A percentile compares a stretch with the other conserved stretches of the same genome.
Conservation (phyloP, 2,888 invertebrate genomes). For the Myopa tessellatipennis region DNA sequence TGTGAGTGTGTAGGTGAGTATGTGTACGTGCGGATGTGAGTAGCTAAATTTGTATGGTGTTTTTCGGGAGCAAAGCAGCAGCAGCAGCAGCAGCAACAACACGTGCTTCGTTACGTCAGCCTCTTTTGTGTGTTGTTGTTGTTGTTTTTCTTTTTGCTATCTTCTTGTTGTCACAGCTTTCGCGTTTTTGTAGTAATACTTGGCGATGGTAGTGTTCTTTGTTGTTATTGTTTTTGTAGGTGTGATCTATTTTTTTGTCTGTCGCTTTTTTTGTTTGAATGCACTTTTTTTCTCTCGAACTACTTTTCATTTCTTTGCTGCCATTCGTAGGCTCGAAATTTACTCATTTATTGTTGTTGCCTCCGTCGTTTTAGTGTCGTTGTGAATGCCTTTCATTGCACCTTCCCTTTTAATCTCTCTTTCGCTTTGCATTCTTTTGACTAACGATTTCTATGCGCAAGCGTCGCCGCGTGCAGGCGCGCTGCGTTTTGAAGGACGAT, state of each 20-base stretch:
- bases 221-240: too few species aligned
- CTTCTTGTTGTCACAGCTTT: background rate
- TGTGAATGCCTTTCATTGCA: background rate
- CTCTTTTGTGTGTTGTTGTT: conserved; percentile 18
- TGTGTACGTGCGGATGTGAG: background rate
- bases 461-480: background rate
- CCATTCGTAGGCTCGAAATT: conserved; percentile 34
- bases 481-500: too few species aligned
- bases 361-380: background rate
- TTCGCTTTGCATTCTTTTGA: background rate
- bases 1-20: background rate
- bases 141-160: conserved; percentile 16
- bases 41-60: background rate
- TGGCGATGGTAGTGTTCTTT: too few species aligned
- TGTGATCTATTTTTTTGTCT: too few species aligned
- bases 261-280: background rate
- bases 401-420: background rate
- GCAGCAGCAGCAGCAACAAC: conserved; percentile 23
- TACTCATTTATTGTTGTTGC: background rate
- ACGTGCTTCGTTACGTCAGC: conserved; percentile 23
- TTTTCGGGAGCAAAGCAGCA: background rate
- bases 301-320: conserved; percentile 29
- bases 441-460: background rate
- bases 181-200: too few species aligned
- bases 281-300: conserved; percentile 18